A percentile compares a stretch with the other conserved stretches of the same genome.
Conservation (phyloP, 1,140 invertebrate genomes). For the Ectropis grisescens region DNA sequence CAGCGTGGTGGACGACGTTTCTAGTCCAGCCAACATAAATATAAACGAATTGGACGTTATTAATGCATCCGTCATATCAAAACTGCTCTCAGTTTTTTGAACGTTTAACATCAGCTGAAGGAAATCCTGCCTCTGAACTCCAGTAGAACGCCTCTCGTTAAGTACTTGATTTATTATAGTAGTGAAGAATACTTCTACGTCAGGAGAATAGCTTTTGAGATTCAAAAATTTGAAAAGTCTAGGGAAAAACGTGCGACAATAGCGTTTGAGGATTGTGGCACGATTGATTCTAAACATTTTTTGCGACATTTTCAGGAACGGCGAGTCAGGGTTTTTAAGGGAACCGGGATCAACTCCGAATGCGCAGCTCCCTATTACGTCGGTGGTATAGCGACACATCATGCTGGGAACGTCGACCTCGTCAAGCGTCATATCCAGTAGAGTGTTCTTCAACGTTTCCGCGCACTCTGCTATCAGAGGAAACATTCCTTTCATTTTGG, state of each 20-base stretch:
- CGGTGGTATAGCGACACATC: constrained; percentile 53
- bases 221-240: constrained; percentile 51
- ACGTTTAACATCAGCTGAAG: constrained; percentile 56
- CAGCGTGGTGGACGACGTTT: constrained; percentile 72
- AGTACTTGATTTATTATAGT: constrained; percentile 51
- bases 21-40: constrained; percentile 72
- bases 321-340: constrained; percentile 45
- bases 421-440: constrained; percentile 20
- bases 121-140: constrained; percentile 41
- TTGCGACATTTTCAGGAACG: constrained; percentile 52
- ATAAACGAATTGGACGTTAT: constrained; percentile 68
- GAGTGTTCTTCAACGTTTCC: constrained; percentile 30
- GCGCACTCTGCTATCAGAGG: constrained; percentile 51
- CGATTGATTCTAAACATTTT: constrained; percentile 53
- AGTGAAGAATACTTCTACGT: constrained; percentile 53
- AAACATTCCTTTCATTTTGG: constrained; percentile 69
- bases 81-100: constrained; percentile 40
- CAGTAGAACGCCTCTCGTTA: constrained; percentile 33
- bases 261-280: constrained; percentile 47
- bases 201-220: constrained; percentile 41
- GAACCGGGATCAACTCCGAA: constrained; percentile 55
- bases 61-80: constrained; percentile 52
- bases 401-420: constrained; percentile 44
- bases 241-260: constrained; percentile 48
- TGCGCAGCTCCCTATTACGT: constrained; percentile 58